Evolutionary conservation across 2,113 vertebrate species (phyloP).

Genomic region (Sapayoa aenigma): DNA sequence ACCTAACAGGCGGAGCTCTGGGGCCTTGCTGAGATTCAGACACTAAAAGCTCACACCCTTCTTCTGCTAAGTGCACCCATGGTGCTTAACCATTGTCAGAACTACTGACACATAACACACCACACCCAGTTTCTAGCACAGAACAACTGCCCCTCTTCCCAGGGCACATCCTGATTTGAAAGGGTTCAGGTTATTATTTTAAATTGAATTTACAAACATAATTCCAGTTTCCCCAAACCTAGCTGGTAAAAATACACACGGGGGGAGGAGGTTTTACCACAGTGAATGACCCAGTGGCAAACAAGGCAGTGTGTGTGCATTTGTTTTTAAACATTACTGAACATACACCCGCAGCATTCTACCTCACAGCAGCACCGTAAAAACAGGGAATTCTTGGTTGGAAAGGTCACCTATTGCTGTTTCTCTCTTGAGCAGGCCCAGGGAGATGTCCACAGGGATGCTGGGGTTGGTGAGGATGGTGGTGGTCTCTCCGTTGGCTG

Average conservation of each 20-base stretch:
- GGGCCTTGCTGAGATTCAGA: neutral
- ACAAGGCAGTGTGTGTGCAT: fast-evolving
- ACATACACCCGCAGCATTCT: fast-evolving
- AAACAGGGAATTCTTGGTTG: fast-evolving
- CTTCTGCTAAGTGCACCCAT: fast-evolving
- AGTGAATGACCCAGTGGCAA: fast-evolving
- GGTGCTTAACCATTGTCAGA: neutral
- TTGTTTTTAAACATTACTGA: fast-evolving
- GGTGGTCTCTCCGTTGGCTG: conserved; percentile 89
- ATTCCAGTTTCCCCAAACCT: neutral
- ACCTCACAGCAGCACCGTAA: fast-evolving
- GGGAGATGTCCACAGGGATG: conserved; percentile 92
- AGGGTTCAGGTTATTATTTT: neutral
- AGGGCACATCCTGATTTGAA: neutral
- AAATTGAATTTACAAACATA: neutral
- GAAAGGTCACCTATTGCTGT: conserved; percentile 78
- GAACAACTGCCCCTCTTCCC: neutral
- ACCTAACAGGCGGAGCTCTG: neutral
- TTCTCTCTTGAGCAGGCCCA: conserved; percentile 91
- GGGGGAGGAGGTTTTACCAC: neutral
- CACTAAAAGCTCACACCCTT: neutral
- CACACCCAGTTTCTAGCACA: fast-evolving
- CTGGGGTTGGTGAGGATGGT: conserved; percentile 87
- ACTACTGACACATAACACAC: fast-evolving
- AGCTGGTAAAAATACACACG: fast-evolving